Evolutionary conservation across 2,797 vertebrate genomes (phyloP).

Genomic region (Melanogrammus aeglefinus): DNA sequence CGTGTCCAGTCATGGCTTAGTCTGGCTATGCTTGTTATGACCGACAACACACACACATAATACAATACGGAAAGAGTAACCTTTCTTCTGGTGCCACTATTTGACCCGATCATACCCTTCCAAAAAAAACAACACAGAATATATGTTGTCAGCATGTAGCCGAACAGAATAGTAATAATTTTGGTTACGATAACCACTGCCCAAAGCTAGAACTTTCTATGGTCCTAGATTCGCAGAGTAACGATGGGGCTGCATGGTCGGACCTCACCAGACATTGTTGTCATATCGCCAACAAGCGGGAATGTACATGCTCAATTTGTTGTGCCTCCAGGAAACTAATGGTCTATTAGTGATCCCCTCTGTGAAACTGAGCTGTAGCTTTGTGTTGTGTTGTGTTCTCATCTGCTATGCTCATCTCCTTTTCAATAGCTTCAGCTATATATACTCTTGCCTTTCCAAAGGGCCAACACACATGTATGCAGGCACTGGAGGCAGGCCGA

Average conservation of each 20-base stretch:
- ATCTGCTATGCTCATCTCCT: not conserved
- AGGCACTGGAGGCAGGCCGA: conserved; percentile 53
- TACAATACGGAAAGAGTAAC: not conserved
- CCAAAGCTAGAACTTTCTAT: not conserved
- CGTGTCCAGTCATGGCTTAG: not conserved
- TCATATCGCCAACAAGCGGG: conserved; percentile 9
- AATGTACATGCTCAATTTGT: not conserved
- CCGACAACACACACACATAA: not conserved
- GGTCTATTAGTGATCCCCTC: not conserved
- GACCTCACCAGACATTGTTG: conserved; percentile 6
- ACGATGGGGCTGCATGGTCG: conserved; percentile 17
- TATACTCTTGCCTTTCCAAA: conserved; percentile 57
- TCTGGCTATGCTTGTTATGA: not conserved
- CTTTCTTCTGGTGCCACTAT: not conserved
- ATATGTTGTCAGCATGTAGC: not conserved
- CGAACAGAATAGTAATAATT: not conserved
- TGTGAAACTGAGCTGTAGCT: not conserved
- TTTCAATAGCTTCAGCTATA: conserved; percentile 50
- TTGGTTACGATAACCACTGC: not conserved
- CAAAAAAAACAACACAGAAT: not conserved
- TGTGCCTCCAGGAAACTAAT: not conserved
- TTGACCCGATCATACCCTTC: not conserved
- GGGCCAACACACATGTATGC: conserved; percentile 55
- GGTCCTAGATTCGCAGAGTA: conserved; percentile 2
- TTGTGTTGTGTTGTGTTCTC: conserved; percentile 11